Percentiles rank a stretch among this genome's conserved stretches.
These are phyloP conservation scores for Lycaena phlaeas DNA, from an alignment of 2,888 invertebrate species.

Conservation along the genomic window DNA sequence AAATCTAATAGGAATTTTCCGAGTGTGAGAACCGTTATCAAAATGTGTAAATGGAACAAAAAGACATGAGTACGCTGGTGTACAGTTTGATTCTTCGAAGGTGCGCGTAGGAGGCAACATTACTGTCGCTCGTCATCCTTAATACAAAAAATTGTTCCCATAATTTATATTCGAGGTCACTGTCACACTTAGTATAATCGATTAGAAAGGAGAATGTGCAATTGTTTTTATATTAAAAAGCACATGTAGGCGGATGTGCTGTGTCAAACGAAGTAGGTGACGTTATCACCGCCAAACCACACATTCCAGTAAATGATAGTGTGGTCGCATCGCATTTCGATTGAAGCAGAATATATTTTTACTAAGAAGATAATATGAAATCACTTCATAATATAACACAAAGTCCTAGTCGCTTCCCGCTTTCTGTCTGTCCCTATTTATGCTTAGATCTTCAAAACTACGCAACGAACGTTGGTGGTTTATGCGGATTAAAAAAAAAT, in stretches of 20 bases:
- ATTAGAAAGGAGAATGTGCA: slow-evolving; percentile 66
- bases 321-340: too few species aligned
- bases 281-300: background rate
- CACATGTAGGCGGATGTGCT: slow-evolving; percentile 42
- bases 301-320: too few species aligned
- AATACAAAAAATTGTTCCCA: slow-evolving; percentile 65
- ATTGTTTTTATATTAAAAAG: slow-evolving; percentile 51
- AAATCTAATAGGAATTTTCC: slow-evolving; percentile 17
- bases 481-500: too few species aligned
- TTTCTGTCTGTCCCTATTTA: too few species aligned
- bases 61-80: slow-evolving; percentile 37
- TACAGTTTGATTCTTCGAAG: slow-evolving; percentile 65
- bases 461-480: too few species aligned
- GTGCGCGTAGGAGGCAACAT: slow-evolving; percentile 58
- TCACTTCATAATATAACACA: too few species aligned
- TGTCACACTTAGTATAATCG: slow-evolving; percentile 58
- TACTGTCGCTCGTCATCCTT: slow-evolving; percentile 50
- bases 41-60: slow-evolving; percentile 50
- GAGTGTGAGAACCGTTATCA: slow-evolving; percentile 22
- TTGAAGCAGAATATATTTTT: too few species aligned
- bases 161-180: slow-evolving; percentile 67
- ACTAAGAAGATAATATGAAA: too few species aligned
- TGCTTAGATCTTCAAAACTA: too few species aligned
- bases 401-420: too few species aligned
- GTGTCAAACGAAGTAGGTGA: slow-evolving; percentile 1